A percentile compares a stretch with the other conserved stretches of the same genome.
These are phyloP conservation scores for Smittia aterrima DNA, from an alignment of 2,888 invertebrate species.

Conservation along the genomic window DNA sequence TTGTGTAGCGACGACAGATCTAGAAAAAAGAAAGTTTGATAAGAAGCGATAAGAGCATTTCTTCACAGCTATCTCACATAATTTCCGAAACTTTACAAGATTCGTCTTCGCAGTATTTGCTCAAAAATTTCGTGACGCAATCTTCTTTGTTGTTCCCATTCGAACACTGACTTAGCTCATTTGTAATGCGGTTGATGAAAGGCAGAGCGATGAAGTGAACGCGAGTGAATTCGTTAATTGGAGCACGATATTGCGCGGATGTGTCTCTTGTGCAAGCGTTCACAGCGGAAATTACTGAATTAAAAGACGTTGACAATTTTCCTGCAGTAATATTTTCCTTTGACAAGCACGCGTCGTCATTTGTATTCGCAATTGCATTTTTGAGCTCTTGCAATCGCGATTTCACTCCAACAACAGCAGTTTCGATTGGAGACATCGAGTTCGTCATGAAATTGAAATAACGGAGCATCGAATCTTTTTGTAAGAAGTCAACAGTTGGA, in stretches of 20 bases:
- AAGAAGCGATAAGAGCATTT: not conserved
- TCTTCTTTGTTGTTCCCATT: not conserved
- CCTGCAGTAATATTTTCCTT: not conserved
- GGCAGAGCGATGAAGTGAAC: constrained; percentile 31
- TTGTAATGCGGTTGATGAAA: not conserved
- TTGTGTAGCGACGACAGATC: constrained; percentile 14
- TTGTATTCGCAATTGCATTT: not conserved
- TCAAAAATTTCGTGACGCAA: not conserved
- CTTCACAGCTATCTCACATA: constrained; percentile 22
- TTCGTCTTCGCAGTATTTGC: constrained; percentile 5
- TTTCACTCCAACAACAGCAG: not conserved
- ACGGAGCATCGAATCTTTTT: constrained; percentile 14
- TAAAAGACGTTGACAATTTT: not conserved
- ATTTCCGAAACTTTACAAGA: not conserved
- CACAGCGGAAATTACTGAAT: not conserved
- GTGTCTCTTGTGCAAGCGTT: constrained; percentile 19
- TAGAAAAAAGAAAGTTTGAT: not conserved
- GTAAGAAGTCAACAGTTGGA: constrained; percentile 18
- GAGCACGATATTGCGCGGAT: not conserved
- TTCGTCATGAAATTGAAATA: not conserved
- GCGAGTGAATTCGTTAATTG: constrained; percentile 35
- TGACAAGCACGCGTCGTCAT: not conserved
- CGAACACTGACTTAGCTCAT: not conserved
- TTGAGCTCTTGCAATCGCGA: not conserved
- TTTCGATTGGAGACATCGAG: not conserved